These are phyloP conservation scores for Hippoglossus hippoglossus DNA, from an alignment of 2,797 vertebrate genomes.

Conservation along the genomic window DNA sequence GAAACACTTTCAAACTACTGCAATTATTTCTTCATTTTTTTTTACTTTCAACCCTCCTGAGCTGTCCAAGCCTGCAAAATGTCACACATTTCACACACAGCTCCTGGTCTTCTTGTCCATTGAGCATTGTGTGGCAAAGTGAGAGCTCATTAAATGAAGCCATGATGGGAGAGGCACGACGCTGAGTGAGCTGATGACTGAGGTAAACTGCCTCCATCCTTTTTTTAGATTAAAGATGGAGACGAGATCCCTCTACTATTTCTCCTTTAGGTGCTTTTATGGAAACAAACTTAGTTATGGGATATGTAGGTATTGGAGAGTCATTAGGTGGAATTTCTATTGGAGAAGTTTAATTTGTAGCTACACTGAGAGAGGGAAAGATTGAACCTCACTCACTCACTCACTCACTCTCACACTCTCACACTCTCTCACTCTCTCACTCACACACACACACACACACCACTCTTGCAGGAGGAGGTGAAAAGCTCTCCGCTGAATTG, in stretches of 20 bases:
- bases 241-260: neutral
- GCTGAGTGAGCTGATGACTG: constrained; percentile 38
- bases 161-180: constrained; percentile 45
- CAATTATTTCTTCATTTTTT: constrained; percentile 32
- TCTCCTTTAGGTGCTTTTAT: constrained; percentile 8
- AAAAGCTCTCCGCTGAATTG: constrained; percentile 71
- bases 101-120: constrained; percentile 27
- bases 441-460: constrained; percentile 4
- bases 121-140: constrained; percentile 39
- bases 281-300: neutral
- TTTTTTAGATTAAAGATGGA: constrained; percentile 6
- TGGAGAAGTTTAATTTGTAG: neutral
- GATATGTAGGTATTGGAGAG: neutral
- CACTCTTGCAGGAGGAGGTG: constrained; percentile 40
- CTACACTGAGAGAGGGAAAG: neutral
- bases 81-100: constrained; percentile 33
- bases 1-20: neutral
- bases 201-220: constrained; percentile 40
- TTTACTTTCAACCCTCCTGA: constrained; percentile 35
- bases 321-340: neutral
- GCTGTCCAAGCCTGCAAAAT: constrained; percentile 40
- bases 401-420: neutral
- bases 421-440: neutral
- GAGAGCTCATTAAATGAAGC: constrained; percentile 67
- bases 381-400: neutral